phyloP scores from a whole-genome alignment of 2,797 vertebrate genomes.

The Otolemur crassicaudatus region DNA sequence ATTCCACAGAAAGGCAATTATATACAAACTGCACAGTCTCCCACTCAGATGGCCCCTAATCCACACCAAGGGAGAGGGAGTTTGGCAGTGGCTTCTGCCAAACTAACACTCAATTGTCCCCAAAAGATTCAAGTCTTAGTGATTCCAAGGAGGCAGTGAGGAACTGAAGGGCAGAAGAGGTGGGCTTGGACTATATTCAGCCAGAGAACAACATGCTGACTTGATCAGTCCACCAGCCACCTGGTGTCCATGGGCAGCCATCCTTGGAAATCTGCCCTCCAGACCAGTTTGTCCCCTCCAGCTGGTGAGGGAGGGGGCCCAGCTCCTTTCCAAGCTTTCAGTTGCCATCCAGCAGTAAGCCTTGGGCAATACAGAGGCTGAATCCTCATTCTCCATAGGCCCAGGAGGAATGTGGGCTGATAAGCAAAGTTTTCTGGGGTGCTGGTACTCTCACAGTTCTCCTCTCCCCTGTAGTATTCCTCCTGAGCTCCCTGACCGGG shows the following conservation, averaged over 20 bases:
- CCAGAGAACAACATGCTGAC: conserved; percentile 5
- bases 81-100: neutral
- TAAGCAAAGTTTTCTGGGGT: neutral
- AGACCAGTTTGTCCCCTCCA: neutral
- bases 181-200: neutral
- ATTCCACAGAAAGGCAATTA: conserved; percentile 61
- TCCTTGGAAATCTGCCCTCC: neutral
- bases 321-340: conserved; percentile 1
- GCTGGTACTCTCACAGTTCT: neutral
- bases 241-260: neutral
- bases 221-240: neutral
- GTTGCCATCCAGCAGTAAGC: neutral
- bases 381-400: neutral
- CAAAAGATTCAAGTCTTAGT: conserved; percentile 39
- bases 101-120: neutral
- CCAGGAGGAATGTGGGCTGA: neutral
- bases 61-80: neutral
- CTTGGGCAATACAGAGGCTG: neutral
- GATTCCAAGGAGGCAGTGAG: conserved; percentile 21
- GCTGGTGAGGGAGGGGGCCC: neutral
- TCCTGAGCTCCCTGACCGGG: neutral
- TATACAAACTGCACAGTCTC: conserved; percentile 74
- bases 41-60: neutral
- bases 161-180: neutral
- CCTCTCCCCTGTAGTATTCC: neutral